Evolutionary conservation across 2,888 invertebrate genomes (phyloP), one percentile per base, ranked within the genome.

Genomic region (Melinopterus prodromus): DNA sequence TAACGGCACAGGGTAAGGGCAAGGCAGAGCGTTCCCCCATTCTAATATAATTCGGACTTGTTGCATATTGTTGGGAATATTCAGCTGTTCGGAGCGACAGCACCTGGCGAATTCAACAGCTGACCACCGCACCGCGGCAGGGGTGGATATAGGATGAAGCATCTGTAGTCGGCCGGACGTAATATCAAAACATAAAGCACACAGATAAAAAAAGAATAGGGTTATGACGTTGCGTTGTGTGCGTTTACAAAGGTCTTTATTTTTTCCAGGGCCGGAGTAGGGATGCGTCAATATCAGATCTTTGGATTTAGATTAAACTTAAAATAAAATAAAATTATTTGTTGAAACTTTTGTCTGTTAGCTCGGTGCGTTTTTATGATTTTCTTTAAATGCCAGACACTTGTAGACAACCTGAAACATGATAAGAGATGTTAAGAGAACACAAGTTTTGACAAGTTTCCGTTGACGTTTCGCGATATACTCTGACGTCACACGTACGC

Each of bases 81-180:
- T 83, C 84, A 84, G 84, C 84, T 84, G 84, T 84, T 78, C 70
- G 81, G 82, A 79, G 74, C 74, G 12, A 4, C 53, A 53, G 3
- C 83, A 84, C 84, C 84, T 84, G 84, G 84, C 77, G 78, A 82
- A 82, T 82, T 82, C 84, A 84, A 84, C 84, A 84, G 84, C 84
- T 84, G 84, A 84, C 84, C 82, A 82, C 79, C 78, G n/a, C n/a
- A 78, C 35, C 74, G 36, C 36, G 35, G 74, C 35, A 37, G 36
- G 74, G 74, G n/a, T 7, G 37, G n/a, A n/a, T 35, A 35, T 16
- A 14, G 36, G 36, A 74, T n/a, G n/a, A 37, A 69, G 77, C 79
- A 79, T 79, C 79, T 79, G 79, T 79, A 77, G 53, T 79, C 77
- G 71, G 12, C 72, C 77, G 72, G 71, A 79, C 77, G 26, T 16